phyloP scores from a whole-genome alignment of 2,113 vertebrate species.

The Grus americana region DNA sequence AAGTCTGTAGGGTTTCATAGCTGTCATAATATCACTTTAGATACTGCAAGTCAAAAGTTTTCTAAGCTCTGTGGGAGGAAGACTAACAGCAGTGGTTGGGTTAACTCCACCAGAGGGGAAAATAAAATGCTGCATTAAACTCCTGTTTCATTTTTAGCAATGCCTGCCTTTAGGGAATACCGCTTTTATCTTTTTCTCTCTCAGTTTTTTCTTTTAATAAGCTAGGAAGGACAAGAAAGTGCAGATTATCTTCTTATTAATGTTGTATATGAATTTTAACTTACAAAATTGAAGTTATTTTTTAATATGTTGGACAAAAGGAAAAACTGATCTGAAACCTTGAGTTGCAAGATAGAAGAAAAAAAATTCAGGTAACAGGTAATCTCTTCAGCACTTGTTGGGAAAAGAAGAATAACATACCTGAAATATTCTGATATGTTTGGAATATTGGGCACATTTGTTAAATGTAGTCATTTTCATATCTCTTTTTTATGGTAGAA shows the following conservation, averaged over 20 bases:
- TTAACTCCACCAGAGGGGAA: not conserved
- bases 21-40: not conserved
- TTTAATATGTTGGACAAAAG: not conserved
- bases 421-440: not conserved
- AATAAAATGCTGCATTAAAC: not conserved
- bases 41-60: conserved; percentile 2
- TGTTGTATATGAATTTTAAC: not conserved
- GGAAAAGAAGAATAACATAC: not conserved
- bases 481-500: not conserved
- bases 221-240: not conserved
- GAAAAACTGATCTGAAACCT: not conserved
- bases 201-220: not conserved
- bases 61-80: not conserved
- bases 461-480: not conserved
- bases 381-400: not conserved
- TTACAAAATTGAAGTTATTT: not conserved
- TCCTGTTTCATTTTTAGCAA: not conserved
- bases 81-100: not conserved
- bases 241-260: not conserved
- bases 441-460: not conserved
- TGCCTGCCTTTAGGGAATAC: not conserved
- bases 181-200: not conserved
- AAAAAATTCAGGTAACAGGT: not conserved
- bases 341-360: not conserved
- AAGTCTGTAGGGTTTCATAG: not conserved